Conservation (phyloP, 2,113 vertebrate genomes). For the Sigmodon hispidus region DNA sequence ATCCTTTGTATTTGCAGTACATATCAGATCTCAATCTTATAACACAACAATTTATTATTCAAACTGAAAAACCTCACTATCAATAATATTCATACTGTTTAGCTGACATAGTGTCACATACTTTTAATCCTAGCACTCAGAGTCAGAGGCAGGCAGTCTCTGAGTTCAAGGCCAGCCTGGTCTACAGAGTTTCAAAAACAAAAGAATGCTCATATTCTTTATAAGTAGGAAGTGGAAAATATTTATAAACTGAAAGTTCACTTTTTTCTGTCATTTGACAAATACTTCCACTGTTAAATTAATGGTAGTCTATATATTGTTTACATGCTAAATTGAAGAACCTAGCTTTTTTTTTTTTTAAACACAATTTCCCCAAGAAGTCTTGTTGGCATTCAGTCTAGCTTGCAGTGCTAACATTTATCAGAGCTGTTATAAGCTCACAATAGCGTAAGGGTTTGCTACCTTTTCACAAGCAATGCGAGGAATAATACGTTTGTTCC, state of each 20-base stretch:
- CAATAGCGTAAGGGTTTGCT: not conserved
- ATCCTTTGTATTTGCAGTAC: not conserved
- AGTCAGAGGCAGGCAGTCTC: not conserved
- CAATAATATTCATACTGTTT: not conserved
- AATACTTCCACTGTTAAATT: not conserved
- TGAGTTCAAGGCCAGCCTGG: not conserved
- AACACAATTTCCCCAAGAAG: not conserved
- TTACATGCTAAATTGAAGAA: not conserved
- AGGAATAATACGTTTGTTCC: not conserved
- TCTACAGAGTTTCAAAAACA: not conserved
- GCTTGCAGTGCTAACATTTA: not conserved
- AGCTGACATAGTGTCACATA: not conserved
- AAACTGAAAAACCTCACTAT: not conserved
- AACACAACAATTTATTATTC: not conserved
- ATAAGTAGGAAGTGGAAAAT: not conserved
- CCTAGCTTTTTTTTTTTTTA: not conserved
- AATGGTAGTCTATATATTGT: not conserved
- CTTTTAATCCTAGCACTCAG: not conserved
- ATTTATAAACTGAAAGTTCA: not conserved
- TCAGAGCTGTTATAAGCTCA: not conserved
- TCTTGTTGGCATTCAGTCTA: not conserved
- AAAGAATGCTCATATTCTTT: not conserved
- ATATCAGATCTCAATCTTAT: not conserved
- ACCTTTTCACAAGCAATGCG: too few species aligned
- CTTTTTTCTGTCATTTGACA: not conserved